Base-by-base conservation (phyloP, 2,888 invertebrate species). In the Priocnemis perturbator region DNA sequence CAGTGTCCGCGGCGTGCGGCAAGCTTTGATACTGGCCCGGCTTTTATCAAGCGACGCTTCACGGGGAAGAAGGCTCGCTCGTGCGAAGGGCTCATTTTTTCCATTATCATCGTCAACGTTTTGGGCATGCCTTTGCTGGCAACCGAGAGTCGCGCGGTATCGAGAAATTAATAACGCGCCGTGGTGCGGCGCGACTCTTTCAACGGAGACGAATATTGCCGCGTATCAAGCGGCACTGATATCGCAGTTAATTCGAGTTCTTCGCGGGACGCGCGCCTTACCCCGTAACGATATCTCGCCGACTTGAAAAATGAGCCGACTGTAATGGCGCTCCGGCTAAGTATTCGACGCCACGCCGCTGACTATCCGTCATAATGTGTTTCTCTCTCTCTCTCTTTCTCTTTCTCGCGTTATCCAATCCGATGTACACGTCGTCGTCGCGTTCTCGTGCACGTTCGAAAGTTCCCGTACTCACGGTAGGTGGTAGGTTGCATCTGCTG, bases 331-430 rank as follows among this genome's bases (percentile, higher is more conserved):
- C 26, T 47, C 58, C 47, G 55, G 64, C 57, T 76, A 73, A 75
- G 76, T 76, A 73, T 63, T 68, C 67, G 50, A 7, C 52, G 26
- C 53, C 30, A 17, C 57, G 61, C 50, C 57, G 64, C 30, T 53
- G 71, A 73, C 73, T 73, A 76, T 78, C 64, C 67, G 77, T 76
- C 74, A 77, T 77, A 77, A 77, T 76, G 67, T 60, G 69, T 67
- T 71, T 59, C 58, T 47, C 50, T 17, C 45, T n/a, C n/a, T 67
- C 69, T 59, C 58, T 47, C 50, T 17, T 21, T 67, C 69, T 59
- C 58, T 47, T 17, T 17, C 45, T 19, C 20, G 58, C 9, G 21
- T 37, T 37, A 37, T 9, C 7, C 14, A 11, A 11, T 11, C 7
- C 37, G 37, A 37, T 11, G 37, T 37, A 11, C 11, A 26, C 26